These are phyloP conservation scores for Campylorhamphus procurvoides DNA, from an alignment of 2,113 vertebrate genomes.

Conservation along the genomic window DNA sequence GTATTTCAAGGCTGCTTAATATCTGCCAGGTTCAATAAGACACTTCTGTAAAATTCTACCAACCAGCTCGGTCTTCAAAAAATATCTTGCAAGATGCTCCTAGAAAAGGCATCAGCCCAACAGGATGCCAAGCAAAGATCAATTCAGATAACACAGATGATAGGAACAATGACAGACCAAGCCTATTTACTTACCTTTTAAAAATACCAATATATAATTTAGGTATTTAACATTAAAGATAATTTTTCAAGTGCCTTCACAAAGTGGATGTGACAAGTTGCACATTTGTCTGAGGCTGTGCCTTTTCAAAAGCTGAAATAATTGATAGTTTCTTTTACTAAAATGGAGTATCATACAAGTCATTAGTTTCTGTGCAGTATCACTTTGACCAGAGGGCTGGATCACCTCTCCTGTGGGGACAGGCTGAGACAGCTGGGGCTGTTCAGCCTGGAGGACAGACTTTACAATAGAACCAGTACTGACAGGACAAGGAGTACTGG, in stretches of 20 bases:
- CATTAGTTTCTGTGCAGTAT: background rate
- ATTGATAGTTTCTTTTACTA: background rate
- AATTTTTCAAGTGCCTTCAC: background rate
- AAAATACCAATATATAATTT: background rate
- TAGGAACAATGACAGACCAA: background rate
- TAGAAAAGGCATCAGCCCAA: background rate
- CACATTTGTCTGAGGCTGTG: background rate
- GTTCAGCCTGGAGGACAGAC: background rate
- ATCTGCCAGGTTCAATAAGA: background rate
- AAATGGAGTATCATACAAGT: background rate
- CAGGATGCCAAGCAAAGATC: background rate
- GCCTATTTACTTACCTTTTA: background rate
- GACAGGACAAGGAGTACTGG: background rate
- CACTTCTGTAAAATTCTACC: background rate
- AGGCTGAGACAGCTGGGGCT: background rate
- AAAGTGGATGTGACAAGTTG: background rate
- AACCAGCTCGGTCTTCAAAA: background rate
- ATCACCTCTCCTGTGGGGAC: background rate
- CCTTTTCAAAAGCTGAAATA: background rate
- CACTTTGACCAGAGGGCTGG: background rate
- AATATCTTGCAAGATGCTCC: background rate
- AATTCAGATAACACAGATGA: background rate
- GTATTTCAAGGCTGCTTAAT: background rate
- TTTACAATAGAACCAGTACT: rapidly evolving
- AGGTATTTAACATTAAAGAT: background rate